Percentiles rank a stretch among this genome's conserved stretches.
phyloP scores from a whole-genome alignment of 2,113 vertebrate species.

The Coracopsis vasa region DNA sequence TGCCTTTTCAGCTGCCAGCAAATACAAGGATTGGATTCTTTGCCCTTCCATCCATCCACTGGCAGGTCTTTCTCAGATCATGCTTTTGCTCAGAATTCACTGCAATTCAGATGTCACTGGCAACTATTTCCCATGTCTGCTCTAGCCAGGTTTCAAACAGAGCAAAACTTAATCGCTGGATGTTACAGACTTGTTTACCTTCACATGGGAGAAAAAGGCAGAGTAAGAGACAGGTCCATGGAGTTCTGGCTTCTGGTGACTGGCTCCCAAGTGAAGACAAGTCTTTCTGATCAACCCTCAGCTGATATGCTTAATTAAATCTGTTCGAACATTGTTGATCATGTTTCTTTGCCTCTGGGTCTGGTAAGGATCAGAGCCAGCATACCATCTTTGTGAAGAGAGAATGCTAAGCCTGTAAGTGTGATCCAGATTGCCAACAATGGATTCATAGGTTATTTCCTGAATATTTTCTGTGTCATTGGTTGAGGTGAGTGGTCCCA shows the following conservation, averaged over 20 bases:
- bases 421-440: background rate
- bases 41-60: background rate
- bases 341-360: background rate
- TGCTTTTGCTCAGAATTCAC: background rate
- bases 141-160: background rate
- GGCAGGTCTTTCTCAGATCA: background rate
- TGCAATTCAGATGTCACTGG: background rate
- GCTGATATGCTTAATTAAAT: background rate
- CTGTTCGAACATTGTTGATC: background rate
- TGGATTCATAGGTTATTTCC: background rate
- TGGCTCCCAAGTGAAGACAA: background rate
- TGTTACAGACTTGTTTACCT: background rate
- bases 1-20: background rate
- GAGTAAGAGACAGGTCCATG: background rate
- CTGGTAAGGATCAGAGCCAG: background rate
- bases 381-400: background rate
- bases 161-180: background rate
- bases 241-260: background rate
- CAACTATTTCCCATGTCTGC: background rate
- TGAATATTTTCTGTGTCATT: background rate
- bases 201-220: background rate
- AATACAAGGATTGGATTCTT: background rate
- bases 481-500: background rate
- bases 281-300: background rate
- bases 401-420: background rate